These are phyloP conservation scores for Gobio occitaniae DNA, from an alignment of 2,797 vertebrate species.

Conservation along the genomic window DNA sequence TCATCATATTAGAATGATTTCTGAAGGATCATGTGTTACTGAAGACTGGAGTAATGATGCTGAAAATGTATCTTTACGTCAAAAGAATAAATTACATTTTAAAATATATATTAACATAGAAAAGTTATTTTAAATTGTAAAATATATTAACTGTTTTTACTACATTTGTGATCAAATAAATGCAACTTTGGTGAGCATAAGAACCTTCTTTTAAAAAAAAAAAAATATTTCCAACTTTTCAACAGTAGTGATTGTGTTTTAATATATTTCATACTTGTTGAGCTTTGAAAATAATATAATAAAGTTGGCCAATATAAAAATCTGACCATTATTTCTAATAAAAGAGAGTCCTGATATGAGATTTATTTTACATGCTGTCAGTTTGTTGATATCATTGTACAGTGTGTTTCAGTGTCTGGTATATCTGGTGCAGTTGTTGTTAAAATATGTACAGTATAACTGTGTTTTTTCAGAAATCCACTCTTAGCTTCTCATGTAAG, in stretches of 20 bases:
- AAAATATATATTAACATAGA: too few species aligned
- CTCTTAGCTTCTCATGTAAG: conserved; percentile 8
- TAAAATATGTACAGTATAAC: too few species aligned
- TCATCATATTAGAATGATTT: too few species aligned
- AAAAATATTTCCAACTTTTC: not conserved
- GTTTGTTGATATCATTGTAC: not conserved
- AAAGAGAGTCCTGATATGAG: not conserved
- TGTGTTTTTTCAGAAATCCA: conserved; percentile 11
- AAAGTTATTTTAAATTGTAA: too few species aligned
- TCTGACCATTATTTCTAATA: not conserved
- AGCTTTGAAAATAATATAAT: not conserved
- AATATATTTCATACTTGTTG: not conserved
- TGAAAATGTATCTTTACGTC: too few species aligned
- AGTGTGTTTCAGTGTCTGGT: not conserved
- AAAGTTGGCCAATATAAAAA: not conserved
- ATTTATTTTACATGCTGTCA: not conserved
- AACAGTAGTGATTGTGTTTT: not conserved
- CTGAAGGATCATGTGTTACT: too few species aligned
- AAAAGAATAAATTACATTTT: too few species aligned
- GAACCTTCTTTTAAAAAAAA: too few species aligned
- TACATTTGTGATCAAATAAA: not conserved
- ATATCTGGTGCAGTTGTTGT: not conserved
- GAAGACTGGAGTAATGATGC: too few species aligned
- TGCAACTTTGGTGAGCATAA: not conserved
- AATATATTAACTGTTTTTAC: not conserved